Conservation (phyloP, 1,140 invertebrate species). For the Sarcophaga bullata region DNA sequence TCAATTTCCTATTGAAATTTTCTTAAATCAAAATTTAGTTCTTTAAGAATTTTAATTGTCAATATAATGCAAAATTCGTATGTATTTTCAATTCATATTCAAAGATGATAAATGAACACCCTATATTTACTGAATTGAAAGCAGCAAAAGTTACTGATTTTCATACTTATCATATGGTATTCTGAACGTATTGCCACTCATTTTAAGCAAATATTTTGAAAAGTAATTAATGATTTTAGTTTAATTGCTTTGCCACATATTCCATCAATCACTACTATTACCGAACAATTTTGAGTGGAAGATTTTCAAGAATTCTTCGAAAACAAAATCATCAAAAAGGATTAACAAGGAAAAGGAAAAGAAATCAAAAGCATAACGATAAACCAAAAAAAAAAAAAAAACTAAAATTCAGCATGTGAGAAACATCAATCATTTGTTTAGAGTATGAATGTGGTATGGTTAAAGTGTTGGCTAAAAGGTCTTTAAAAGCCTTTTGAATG, state of each 20-base stretch:
- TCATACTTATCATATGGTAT: too few relatives aligned
- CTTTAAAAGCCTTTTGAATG: slow-evolving; percentile 29
- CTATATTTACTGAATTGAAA: too few relatives aligned
- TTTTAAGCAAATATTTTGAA: not conserved
- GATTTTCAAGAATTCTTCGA: not conserved
- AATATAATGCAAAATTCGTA: too few relatives aligned
- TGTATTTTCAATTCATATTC: too few relatives aligned
- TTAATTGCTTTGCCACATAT: slow-evolving; percentile 37
- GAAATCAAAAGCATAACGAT: slow-evolving; percentile 8
- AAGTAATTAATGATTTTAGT: slow-evolving; percentile 29
- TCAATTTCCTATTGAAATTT: too few relatives aligned
- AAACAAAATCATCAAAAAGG: too few relatives aligned
- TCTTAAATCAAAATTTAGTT: too few relatives aligned
- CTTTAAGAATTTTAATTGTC: too few relatives aligned
- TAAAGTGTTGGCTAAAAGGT: slow-evolving; percentile 41
- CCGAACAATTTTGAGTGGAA: not conserved
- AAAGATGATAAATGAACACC: too few relatives aligned
- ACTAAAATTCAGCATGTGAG: not conserved
- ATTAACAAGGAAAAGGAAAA: not conserved
- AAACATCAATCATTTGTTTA: slow-evolving; percentile 37
- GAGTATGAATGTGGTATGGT: not conserved
- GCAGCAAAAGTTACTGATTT: too few relatives aligned
- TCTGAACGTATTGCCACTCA: not conserved
- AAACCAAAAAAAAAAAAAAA: not conserved
- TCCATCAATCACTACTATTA: slow-evolving; percentile 30